Conservation (phyloP, 2,113 vertebrate genomes). For the Ammospiza nelsoni region DNA sequence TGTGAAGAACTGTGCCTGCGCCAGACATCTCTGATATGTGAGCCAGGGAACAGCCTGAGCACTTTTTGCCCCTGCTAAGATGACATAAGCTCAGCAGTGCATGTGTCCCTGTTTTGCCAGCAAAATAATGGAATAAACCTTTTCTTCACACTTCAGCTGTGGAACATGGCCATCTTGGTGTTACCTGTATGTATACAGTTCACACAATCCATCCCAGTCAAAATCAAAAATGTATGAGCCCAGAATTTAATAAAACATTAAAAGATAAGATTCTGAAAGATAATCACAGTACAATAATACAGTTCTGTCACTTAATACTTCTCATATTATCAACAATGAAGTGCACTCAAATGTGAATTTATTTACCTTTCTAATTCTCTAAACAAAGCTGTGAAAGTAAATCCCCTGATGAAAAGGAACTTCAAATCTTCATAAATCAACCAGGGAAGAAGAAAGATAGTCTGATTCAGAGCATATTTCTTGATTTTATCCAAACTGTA, state of each 20-base stretch:
- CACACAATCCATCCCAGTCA: background rate
- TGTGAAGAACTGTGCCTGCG: background rate
- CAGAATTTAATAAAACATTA: background rate
- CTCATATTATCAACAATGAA: background rate
- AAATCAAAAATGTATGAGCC: background rate
- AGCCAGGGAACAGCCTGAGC: background rate
- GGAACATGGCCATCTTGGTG: no score
- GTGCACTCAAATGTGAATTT: background rate
- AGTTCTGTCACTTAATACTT: background rate
- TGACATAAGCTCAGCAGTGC: background rate
- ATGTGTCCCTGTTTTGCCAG: background rate
- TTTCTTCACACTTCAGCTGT: background rate
- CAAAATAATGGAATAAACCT: background rate
- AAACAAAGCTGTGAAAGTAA: background rate
- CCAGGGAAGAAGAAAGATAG: background rate
- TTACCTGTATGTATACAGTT: fast-evolving
- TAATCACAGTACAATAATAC: background rate
- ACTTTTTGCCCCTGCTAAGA: background rate
- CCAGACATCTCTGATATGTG: background rate
- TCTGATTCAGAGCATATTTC: background rate
- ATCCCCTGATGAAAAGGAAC: background rate
- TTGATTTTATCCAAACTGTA: background rate
- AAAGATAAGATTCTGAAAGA: background rate
- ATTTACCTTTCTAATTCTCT: background rate
- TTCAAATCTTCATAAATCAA: background rate